phyloP scores from a whole-genome alignment of 1,140 invertebrate species.

The Bicyclus anynana region DNA sequence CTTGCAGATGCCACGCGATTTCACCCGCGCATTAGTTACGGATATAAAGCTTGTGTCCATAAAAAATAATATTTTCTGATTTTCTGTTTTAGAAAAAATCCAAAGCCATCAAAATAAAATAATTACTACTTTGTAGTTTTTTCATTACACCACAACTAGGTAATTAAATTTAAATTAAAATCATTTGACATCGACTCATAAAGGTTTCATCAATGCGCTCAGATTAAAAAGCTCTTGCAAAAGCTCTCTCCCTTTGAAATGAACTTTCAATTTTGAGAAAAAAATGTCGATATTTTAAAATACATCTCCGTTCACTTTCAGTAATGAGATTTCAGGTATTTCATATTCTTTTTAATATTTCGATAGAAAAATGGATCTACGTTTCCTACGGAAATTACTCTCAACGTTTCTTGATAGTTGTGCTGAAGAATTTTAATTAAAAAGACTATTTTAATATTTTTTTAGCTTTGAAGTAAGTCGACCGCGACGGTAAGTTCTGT shows the following conservation, averaged over 20 bases:
- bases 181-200: background rate
- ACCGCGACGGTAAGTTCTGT: too few species aligned
- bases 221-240: background rate
- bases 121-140: too few species aligned
- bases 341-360: conserved; percentile 4
- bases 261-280: background rate
- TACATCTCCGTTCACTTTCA: background rate
- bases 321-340: conserved; percentile 12
- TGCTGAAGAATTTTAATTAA: background rate
- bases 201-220: background rate
- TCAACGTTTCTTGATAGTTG: background rate
- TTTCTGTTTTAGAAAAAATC: too few species aligned
- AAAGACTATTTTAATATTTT: background rate
- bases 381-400: conserved; percentile 5
- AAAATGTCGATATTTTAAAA: conserved; percentile 9
- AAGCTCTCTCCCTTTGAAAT: background rate
- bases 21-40: too few species aligned
- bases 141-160: too few species aligned
- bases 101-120: too few species aligned
- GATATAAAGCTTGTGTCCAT: too few species aligned
- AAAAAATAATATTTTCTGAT: too few species aligned
- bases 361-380: background rate
- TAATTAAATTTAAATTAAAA: background rate
- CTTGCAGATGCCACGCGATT: too few species aligned
- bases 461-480: too few species aligned